Percentiles rank a stretch among this genome's conserved stretches.
phyloP scores from a whole-genome alignment of 2,888 invertebrate genomes.

The Euplagia quadripunctaria region DNA sequence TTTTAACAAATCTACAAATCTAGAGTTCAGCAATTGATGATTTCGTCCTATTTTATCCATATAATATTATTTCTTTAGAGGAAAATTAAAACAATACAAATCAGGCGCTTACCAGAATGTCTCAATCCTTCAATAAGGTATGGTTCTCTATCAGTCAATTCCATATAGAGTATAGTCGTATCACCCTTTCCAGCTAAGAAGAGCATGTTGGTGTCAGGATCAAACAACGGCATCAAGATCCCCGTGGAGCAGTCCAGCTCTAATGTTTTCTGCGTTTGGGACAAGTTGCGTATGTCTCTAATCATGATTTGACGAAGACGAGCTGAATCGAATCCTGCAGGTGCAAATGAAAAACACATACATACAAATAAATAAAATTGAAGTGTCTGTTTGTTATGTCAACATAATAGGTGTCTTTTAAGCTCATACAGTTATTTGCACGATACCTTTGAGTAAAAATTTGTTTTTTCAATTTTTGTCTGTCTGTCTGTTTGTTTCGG shows the following conservation, averaged over 20 bases:
- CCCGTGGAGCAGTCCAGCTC: slow-evolving; percentile 96
- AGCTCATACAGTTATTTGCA: too few relatives aligned
- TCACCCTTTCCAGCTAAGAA: slow-evolving; percentile 98
- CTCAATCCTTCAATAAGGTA: slow-evolving; percentile 95
- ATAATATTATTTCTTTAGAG: too few relatives aligned
- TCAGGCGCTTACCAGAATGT: slow-evolving; percentile 88
- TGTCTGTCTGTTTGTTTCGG: too few relatives aligned
- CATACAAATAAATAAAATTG: background rate
- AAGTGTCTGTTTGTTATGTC: too few relatives aligned
- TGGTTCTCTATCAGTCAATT: slow-evolving; percentile 95
- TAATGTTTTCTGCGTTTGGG: slow-evolving; percentile 91
- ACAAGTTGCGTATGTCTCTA: slow-evolving; percentile 94
- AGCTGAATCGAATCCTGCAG: slow-evolving; percentile 92
- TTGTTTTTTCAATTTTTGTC: too few relatives aligned
- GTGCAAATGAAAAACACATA: background rate
- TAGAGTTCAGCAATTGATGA: too few relatives aligned
- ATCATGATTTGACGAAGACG: slow-evolving; percentile 95
- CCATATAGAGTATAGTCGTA: slow-evolving; percentile 96
- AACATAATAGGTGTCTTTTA: too few relatives aligned
- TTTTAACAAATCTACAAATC: too few relatives aligned
- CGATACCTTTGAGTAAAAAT: too few relatives aligned
- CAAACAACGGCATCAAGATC: slow-evolving; percentile 96
- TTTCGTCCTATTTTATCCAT: too few relatives aligned
- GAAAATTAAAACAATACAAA: background rate
- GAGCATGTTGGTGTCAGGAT: slow-evolving; percentile 97